These are phyloP conservation scores for Pangasius djambal DNA, from an alignment of 2,797 vertebrate species.

Conservation along the genomic window DNA sequence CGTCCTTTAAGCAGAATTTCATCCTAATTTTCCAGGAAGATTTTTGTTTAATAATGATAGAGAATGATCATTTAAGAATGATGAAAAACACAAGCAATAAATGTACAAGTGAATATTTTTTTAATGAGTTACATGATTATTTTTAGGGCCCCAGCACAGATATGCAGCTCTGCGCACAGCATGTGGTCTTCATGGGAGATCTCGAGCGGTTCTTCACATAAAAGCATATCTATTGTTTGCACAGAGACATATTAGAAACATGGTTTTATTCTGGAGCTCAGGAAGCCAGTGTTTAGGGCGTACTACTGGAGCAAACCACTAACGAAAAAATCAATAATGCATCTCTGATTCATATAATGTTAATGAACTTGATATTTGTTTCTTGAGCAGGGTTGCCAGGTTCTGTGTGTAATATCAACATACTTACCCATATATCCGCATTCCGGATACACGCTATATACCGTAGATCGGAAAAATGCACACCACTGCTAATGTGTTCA, in stretches of 20 bases:
- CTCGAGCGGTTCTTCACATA: no score
- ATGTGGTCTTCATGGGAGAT: not conserved
- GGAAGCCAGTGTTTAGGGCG: not conserved
- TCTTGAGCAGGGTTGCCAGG: not conserved
- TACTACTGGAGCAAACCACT: not conserved
- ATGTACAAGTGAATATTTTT: not conserved
- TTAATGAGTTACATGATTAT: not conserved
- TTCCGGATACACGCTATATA: not conserved
- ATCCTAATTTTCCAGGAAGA: not conserved
- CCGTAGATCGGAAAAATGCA: not conserved
- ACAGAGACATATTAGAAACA: not conserved
- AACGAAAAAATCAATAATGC: not conserved
- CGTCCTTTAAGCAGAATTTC: not conserved
- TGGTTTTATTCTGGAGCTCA: not conserved
- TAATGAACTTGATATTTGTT: not conserved
- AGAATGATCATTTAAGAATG: not conserved
- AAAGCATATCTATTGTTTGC: not conserved
- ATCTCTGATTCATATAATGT: not conserved
- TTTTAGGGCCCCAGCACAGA: not conserved
- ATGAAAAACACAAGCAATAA: not conserved
- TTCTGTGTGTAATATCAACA: not conserved
- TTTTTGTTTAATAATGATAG: not conserved
- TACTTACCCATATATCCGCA: not conserved
- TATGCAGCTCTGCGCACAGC: not conserved
- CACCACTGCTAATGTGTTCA: not conserved